Percentiles rank a stretch among this genome's conserved stretches.
Evolutionary conservation across 2,797 vertebrate genomes (phyloP).

Genomic region (Xenops minutus): DNA sequence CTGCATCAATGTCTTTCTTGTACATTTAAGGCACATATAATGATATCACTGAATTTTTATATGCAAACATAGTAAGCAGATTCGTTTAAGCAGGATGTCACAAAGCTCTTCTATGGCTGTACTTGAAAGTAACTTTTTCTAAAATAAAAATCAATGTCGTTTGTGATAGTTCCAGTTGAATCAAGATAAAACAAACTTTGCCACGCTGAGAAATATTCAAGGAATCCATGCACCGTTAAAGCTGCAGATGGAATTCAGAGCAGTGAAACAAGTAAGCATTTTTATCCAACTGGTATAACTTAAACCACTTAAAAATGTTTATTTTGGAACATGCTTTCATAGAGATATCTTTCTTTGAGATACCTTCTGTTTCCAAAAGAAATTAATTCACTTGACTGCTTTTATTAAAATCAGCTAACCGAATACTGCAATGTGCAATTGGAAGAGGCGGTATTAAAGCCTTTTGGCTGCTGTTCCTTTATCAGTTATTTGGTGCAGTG

Average conservation of each 20-base stretch:
- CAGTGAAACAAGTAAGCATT: constrained; percentile 86
- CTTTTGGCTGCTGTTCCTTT: background rate
- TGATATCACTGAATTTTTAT: background rate
- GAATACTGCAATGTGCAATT: background rate
- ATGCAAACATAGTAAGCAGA: background rate
- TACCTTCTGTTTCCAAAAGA: background rate
- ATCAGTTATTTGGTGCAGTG: background rate
- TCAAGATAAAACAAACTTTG: constrained; percentile 93
- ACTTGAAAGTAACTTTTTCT: background rate
- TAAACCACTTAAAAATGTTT: background rate
- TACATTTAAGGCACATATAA: background rate
- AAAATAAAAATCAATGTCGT: background rate
- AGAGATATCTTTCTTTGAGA: background rate
- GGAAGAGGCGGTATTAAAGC: background rate
- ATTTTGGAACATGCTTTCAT: background rate
- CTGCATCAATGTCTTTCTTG: background rate
- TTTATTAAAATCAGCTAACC: background rate
- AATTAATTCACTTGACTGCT: background rate
- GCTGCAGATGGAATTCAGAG: constrained; percentile 95
- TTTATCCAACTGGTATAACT: background rate
- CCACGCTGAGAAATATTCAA: constrained; percentile 92
- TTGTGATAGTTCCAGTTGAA: constrained; percentile 86
- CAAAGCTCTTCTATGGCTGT: background rate
- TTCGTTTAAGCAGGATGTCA: background rate
- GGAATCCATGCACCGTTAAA: constrained; percentile 94